phyloP scores from a whole-genome alignment of 2,113 vertebrate species.

The Hydrochoerus hydrochaeris region DNA sequence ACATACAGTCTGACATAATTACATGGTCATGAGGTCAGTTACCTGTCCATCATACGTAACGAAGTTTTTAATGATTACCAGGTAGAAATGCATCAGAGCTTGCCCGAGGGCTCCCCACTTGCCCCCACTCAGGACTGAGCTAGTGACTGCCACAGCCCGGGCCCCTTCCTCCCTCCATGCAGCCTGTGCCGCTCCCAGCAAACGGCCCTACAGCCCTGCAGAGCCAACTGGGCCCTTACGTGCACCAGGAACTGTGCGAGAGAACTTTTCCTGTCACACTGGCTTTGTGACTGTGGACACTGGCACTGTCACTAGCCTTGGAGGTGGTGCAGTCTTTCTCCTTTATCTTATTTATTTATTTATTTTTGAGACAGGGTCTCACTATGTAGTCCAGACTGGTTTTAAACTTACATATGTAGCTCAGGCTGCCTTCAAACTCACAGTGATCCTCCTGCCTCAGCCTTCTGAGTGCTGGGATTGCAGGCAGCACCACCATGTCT shows the following conservation, averaged over 20 bases:
- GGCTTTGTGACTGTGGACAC: neutral
- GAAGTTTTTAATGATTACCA: neutral
- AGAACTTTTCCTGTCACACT: neutral
- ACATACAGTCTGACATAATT: neutral
- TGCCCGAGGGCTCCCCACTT: neutral
- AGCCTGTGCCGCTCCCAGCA: neutral
- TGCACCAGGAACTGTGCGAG: neutral
- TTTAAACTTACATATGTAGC: neutral
- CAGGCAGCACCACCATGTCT: neutral
- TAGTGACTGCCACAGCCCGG: neutral
- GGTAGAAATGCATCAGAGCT: neutral
- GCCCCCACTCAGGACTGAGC: neutral
- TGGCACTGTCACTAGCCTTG: neutral
- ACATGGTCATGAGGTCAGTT: neutral
- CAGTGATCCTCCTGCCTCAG: neutral
- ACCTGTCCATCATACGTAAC: neutral
- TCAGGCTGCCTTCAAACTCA: neutral
- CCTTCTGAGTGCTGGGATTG: neutral
- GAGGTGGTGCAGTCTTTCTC: neutral
- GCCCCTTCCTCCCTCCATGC: neutral
- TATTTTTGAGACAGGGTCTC: neutral
- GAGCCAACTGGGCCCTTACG: neutral
- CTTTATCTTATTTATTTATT: neutral
- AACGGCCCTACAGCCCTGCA: neutral
- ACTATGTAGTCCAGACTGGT: neutral